Base-by-base conservation (phyloP, 2,797 vertebrate species). In the Alcedo atthis region DNA sequence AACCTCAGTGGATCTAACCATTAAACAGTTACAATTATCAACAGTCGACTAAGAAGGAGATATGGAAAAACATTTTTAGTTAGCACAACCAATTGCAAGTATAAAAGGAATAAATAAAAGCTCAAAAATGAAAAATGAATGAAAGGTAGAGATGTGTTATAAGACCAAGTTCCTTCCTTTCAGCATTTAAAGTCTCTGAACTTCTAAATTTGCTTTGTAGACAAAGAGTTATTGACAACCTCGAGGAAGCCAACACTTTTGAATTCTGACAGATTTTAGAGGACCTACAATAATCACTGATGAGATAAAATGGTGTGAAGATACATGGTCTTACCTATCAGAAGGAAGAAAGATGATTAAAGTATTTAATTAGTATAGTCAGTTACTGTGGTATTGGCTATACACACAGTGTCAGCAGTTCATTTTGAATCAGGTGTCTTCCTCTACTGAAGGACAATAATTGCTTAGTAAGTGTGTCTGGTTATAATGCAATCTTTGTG, bases 1-100 rank as follows among this genome's bases (percentile, higher is more conserved):
- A 87, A 86, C 49, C 33, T 83, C 87, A 48, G 33, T 62, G 91
- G 68, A 59, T 78, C 64, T 90, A 82, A 93, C 94, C 94, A 90
- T 57, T 75, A 75, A 87, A 90, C 81, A 91, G 80, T 63, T 62
- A 86, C 54, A 85, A 46, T 53, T 75, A 68, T 42, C 32, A 33
- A 68, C 33, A 71, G 89, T 83, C 79, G 84, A 94, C 70, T 45
- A 51, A 76, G 45, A 87, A 85, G 12, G 43, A 53, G 89, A 77
- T 51, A 42, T 24, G 90, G 67, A 61, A 85, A 81, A 81, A 64
- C 24, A 43, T 32, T 79, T 49, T 91, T 86, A 86, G 57, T 28
- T 55, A 68, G 51, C 42, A 76, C 25, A 92, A 35, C 14, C 9
- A 71, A 40, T 28, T 49, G 33, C 28, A 74, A 64, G 22, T 48